These are phyloP conservation scores for Polymixis lichenea DNA, from an alignment of 2,888 invertebrate genomes.

Conservation along the genomic window DNA sequence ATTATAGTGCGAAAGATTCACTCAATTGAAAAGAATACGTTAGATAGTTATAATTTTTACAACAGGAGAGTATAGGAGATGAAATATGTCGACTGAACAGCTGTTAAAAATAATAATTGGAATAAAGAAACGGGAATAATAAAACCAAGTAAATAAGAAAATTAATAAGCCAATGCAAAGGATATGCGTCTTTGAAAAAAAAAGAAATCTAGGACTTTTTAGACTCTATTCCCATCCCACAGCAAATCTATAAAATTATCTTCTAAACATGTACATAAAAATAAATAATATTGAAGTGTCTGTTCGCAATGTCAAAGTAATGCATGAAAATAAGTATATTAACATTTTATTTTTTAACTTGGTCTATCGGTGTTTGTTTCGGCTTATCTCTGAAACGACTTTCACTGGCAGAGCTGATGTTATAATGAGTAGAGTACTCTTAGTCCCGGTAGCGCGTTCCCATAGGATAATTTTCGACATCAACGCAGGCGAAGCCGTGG, in stretches of 20 bases:
- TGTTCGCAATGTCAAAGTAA: too few relatives aligned
- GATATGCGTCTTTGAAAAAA: background rate
- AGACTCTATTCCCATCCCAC: background rate
- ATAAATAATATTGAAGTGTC: too few relatives aligned
- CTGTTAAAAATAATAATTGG: background rate
- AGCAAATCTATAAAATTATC: background rate
- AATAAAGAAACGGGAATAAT: background rate
- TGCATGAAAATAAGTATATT: too few relatives aligned
- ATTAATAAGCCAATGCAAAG: background rate
- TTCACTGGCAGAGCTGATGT: too few relatives aligned
- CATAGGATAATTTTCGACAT: too few relatives aligned
- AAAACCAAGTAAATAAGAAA: background rate
- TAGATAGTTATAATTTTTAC: constrained; percentile 28
- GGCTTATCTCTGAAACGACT: too few relatives aligned
- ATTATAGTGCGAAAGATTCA: constrained; percentile 46
- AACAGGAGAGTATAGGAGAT: background rate
- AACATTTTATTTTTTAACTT: too few relatives aligned
- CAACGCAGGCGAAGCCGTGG: too few relatives aligned
- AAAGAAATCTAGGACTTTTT: background rate
- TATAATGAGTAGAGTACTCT: too few relatives aligned
- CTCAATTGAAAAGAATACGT: constrained; percentile 34
- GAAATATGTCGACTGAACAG: constrained; percentile 7
- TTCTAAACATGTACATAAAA: too few relatives aligned
- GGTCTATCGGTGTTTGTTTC: too few relatives aligned
- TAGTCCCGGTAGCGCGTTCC: too few relatives aligned